These are phyloP conservation scores for Lampropteryx suffumata DNA, from an alignment of 2,888 invertebrate genomes.

Conservation along the genomic window DNA sequence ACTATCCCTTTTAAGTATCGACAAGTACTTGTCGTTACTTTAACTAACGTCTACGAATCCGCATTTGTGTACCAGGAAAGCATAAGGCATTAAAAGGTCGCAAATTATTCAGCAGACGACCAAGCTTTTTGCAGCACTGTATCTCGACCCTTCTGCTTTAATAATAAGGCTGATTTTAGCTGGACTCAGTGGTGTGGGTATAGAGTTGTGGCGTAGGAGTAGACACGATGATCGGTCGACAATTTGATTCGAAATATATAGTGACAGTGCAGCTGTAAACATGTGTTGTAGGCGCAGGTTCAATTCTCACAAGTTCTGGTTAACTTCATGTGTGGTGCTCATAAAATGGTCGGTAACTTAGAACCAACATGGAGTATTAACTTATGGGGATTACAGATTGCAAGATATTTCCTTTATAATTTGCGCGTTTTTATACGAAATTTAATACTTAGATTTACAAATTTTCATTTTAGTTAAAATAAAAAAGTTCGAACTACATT, in stretches of 20 bases:
- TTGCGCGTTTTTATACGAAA: no score
- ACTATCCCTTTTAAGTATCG: constrained; percentile 15
- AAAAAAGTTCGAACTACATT: no score
- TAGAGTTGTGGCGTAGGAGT: constrained; percentile 59
- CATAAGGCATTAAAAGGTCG: constrained; percentile 63
- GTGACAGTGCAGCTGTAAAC: constrained; percentile 66
- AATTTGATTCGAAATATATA: constrained; percentile 76
- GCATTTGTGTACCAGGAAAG: constrained; percentile 56
- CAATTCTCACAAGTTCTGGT: constrained; percentile 62
- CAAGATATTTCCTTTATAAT: not conserved
- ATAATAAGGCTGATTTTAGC: constrained; percentile 42
- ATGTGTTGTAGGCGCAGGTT: constrained; percentile 52
- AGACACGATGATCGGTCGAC: constrained; percentile 73
- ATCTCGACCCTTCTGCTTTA: constrained; percentile 18
- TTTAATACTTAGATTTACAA: no score
- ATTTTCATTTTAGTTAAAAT: no score
- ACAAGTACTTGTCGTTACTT: constrained; percentile 36
- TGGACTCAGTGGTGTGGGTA: constrained; percentile 11
- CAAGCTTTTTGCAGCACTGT: constrained; percentile 28
- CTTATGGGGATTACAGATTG: constrained; percentile 19
- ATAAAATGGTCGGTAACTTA: constrained; percentile 49
- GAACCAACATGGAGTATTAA: constrained; percentile 39
- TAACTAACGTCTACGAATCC: constrained; percentile 47
- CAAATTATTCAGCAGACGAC: constrained; percentile 57
- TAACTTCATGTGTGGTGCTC: constrained; percentile 54